Base-by-base conservation (phyloP, 1,140 invertebrate genomes). In the Cyrtorhinus lividipennis region DNA sequence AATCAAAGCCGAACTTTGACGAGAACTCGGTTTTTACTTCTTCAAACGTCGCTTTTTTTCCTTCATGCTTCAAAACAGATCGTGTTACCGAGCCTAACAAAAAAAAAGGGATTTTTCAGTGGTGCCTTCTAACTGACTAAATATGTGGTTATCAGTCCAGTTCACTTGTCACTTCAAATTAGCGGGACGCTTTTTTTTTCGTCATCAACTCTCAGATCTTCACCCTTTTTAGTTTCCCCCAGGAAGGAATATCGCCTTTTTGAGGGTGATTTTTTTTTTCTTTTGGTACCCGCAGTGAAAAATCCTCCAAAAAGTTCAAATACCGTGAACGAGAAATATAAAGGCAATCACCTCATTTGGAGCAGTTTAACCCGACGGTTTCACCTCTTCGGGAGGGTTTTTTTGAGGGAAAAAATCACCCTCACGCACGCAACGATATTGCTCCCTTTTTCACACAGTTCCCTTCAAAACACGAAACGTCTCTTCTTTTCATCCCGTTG, bases 291-390 rank as follows among this genome's bases (percentile, higher is more conserved):
- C n/a, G n/a, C n/a, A n/a, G n/a, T n/a, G n/a, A n/a, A n/a, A 44
- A 44, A 44, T 8, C 38, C n/a, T 57, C 56, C 18, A 59, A 27
- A 26, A 59, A 30, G 26, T 59, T 66, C 62, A 64, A 66, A 63
- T 48, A 62, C 65, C 65, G 65, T 66, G 59, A 64, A 65, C 62
- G 26, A 46, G 38, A 30, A 57, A 18, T 18, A 66, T 62, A 66
- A 66, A 63, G 58, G 45, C 56, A 53, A 64, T 64, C 58, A 62
- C 56, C 65, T 66, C 65, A 66, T 66, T 66, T 66, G 62, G 59
- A 59, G 30, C 62, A 61, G 62, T 66, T 66, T 66, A 66, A 66
- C 65, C 65, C 63, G 56, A 30, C 26, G 59, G 65, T 62, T 62
- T 66, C 65, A 66, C 65, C 65, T 62, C 65, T 61, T 56, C 22